Percentiles rank a stretch among this genome's conserved stretches.
Conservation (phyloP, 2,888 invertebrate genomes). For the Erpobdella octoculata region DNA sequence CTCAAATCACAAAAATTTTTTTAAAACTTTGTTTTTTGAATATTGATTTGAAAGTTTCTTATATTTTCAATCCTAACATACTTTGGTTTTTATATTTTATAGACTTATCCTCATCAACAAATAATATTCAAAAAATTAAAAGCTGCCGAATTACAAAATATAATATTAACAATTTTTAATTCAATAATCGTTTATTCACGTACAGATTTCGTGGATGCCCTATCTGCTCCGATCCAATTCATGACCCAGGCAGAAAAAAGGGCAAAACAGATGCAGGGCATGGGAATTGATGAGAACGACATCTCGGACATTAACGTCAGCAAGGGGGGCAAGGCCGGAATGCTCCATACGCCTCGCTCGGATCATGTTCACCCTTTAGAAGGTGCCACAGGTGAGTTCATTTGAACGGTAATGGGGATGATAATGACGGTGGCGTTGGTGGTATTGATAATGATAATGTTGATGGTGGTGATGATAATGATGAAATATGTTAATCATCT, state of each 20-base stretch:
- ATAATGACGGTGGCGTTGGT: neutral
- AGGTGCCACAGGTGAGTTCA: neutral
- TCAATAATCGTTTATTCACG: neutral
- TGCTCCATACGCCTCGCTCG: neutral
- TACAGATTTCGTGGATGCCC: conserved; percentile 81
- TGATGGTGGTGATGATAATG: conserved; percentile 15
- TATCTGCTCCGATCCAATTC: conserved; percentile 77
- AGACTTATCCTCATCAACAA: no score
- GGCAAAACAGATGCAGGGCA: conserved; percentile 79
- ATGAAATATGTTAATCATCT: neutral
- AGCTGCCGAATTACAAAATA: no score
- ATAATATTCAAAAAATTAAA: no score
- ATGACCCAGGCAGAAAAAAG: conserved; percentile 60
- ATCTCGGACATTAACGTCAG: conserved; percentile 41
- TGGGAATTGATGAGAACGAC: conserved; percentile 66
- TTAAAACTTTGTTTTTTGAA: no score
- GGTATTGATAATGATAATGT: conserved; percentile 8
- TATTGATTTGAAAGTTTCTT: no score
- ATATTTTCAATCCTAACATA: no score
- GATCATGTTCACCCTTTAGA: no score
- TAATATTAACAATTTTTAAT: no score
- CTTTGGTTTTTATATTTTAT: no score
- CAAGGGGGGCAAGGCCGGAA: neutral
- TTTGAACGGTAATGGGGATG: neutral
- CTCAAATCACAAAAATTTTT: no score